Percentiles rank a stretch among this genome's conserved stretches.
Evolutionary conservation across 2,797 vertebrate species (phyloP).

Genomic region (Coendou prehensilis): DNA sequence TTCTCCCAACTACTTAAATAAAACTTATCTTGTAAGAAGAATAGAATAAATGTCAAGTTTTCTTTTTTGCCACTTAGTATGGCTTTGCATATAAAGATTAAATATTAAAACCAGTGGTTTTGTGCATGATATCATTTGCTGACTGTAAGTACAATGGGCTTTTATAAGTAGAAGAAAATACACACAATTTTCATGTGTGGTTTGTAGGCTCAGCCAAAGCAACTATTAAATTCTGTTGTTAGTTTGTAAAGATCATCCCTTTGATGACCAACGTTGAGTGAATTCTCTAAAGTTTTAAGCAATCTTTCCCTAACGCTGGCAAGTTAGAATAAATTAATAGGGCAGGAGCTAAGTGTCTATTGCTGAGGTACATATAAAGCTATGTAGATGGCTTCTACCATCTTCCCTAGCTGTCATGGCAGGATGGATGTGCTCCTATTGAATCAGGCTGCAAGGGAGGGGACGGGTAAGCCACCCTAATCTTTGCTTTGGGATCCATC

Average conservation of each 20-base stretch:
- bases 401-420: neutral
- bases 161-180: conserved; percentile 13
- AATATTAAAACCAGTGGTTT: neutral
- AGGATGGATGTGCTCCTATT: neutral
- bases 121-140: neutral
- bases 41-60: neutral
- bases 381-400: neutral
- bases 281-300: neutral
- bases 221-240: neutral
- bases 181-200: neutral
- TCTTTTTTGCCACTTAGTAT: neutral
- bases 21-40: neutral
- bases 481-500: neutral
- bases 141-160: neutral
- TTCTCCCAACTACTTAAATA: neutral
- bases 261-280: neutral
- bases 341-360: neutral
- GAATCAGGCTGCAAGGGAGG: neutral
- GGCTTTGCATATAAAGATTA: neutral
- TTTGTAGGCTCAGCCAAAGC: conserved; percentile 10
- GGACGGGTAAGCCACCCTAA: neutral
- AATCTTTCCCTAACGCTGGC: neutral
- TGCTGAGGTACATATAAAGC: neutral
- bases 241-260: neutral
- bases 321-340: neutral